A percentile compares a stretch with the other conserved stretches of the same genome.
phyloP scores from a whole-genome alignment of 2,113 vertebrate species.

The Prinia subflava region DNA sequence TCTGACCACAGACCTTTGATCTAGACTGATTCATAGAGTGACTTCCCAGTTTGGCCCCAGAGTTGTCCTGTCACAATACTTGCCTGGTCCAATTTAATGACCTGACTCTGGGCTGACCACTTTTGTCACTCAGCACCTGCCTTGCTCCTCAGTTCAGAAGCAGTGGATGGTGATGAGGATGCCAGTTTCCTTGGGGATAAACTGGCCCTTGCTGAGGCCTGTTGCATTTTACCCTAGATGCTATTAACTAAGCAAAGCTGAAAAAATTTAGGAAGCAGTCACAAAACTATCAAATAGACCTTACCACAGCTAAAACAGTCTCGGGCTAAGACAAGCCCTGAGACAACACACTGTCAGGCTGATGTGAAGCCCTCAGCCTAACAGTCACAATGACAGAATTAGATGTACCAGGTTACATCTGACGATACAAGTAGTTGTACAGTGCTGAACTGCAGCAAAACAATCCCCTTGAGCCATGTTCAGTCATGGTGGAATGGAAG shows the following conservation, averaged over 20 bases:
- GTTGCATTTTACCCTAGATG: neutral
- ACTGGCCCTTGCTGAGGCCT: accelerated
- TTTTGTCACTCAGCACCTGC: neutral
- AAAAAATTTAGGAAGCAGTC: neutral
- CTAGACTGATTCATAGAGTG: neutral
- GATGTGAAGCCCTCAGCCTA: neutral
- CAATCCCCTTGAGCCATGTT: neutral
- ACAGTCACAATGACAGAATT: neutral
- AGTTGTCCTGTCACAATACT: neutral
- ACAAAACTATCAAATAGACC: neutral
- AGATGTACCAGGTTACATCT: neutral
- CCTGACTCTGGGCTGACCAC: neutral
- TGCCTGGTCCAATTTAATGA: neutral
- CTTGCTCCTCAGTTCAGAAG: neutral
- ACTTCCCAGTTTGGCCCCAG: neutral
- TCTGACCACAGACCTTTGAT: neutral
- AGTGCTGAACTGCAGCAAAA: neutral
- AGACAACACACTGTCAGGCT: neutral
- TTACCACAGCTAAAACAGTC: neutral
- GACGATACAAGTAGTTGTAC: neutral
- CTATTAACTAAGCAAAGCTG: neutral
- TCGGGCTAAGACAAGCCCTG: neutral
- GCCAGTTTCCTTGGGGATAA: neutral
- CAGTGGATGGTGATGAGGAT: neutral
- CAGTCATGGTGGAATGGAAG: neutral